Percentiles rank a stretch among this genome's conserved stretches.
Conservation (phyloP, 2,113 vertebrate species). For the Chaetorhynchus papuensis region DNA sequence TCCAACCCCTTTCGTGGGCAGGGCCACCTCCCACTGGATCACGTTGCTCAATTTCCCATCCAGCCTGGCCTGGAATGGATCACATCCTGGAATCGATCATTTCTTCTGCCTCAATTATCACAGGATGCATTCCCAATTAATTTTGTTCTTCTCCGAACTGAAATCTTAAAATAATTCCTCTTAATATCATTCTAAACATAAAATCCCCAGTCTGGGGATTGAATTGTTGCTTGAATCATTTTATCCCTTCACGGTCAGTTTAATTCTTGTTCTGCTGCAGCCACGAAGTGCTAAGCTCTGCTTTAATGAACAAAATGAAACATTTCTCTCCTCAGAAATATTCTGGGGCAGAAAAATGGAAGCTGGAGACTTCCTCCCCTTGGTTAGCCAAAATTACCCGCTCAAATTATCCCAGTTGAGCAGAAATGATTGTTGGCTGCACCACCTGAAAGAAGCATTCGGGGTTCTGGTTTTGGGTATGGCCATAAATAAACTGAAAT, state of each 20-base stretch:
- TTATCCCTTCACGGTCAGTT: background rate
- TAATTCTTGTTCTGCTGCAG: background rate
- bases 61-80: background rate
- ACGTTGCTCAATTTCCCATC: background rate
- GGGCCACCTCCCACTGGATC: background rate
- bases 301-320: background rate
- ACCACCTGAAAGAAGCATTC: background rate
- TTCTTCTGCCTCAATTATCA: background rate
- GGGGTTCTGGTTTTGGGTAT: background rate
- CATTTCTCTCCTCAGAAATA: background rate
- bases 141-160: fast-evolving
- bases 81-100: background rate
- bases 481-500: background rate
- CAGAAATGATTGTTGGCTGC: background rate
- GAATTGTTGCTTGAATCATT: background rate
- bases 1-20: background rate
- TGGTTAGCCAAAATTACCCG: background rate
- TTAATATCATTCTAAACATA: background rate
- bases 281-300: fast-evolving
- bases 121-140: background rate
- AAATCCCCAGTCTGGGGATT: background rate
- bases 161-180: background rate
- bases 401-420: background rate
- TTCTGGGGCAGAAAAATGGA: background rate
- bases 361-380: background rate